phyloP scores from a whole-genome alignment of 2,113 vertebrate species.

The Talpa occidentalis region DNA sequence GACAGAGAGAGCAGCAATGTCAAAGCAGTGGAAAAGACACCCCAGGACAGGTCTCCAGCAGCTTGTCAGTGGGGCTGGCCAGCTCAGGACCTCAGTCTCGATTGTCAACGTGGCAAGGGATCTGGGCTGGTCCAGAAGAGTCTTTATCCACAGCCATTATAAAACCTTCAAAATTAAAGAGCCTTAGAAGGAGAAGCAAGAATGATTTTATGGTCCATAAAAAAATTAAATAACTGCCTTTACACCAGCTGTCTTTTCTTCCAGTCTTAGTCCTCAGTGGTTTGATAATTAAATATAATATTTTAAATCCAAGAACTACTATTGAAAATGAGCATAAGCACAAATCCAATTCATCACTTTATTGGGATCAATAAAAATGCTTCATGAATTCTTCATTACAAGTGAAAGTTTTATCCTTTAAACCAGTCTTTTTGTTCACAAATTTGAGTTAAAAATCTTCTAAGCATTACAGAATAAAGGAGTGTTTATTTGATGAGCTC shows the following conservation, averaged over 20 bases:
- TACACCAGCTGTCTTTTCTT: background rate
- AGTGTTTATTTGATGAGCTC: background rate
- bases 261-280: background rate
- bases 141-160: background rate
- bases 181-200: background rate
- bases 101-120: background rate
- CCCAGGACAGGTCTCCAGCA: accelerated
- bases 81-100: background rate
- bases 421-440: constrained; percentile 28
- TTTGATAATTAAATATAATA: background rate
- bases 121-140: background rate
- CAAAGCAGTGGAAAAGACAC: background rate
- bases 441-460: constrained; percentile 1
- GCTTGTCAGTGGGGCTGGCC: background rate
- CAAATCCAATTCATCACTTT: background rate
- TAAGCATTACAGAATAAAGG: background rate
- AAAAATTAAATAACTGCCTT: background rate
- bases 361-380: background rate
- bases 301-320: background rate
- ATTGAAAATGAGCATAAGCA: background rate
- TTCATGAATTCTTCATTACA: background rate
- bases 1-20: background rate
- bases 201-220: background rate
- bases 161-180: background rate
- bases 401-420: background rate